Conservation (phyloP, 2,113 vertebrate species). For the Rana temporaria region DNA sequence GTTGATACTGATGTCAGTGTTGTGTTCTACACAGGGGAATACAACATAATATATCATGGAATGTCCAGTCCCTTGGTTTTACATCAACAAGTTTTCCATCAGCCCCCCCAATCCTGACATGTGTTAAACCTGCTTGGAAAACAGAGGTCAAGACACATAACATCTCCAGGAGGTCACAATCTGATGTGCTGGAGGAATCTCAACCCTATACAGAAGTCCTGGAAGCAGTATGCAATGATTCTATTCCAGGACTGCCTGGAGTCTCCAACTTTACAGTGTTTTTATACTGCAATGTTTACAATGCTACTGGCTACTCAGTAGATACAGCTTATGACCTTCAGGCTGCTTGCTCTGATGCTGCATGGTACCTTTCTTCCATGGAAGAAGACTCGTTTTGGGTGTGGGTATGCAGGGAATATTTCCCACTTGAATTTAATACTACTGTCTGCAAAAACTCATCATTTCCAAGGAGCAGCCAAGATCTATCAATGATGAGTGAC, state of each 20-base stretch:
- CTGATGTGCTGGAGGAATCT: slow-evolving; percentile 53
- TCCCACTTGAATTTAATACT: slow-evolving; percentile 82
- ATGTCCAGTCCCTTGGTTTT: slow-evolving; percentile 79
- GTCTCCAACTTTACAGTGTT: slow-evolving; percentile 87
- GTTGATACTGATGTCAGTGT: no score
- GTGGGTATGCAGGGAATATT: slow-evolving; percentile 82
- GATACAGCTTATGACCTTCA: slow-evolving; percentile 71
- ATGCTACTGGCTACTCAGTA: slow-evolving; percentile 65
- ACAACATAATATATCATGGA: slow-evolving; percentile 86
- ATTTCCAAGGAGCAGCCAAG: slow-evolving; percentile 74
- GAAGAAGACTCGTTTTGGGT: slow-evolving; percentile 83
- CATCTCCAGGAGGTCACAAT: slow-evolving; percentile 1
- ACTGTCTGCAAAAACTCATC: slow-evolving; percentile 82
- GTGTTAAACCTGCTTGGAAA: slow-evolving; percentile 61
- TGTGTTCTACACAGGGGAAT: slow-evolving; percentile 78
- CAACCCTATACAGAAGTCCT: slow-evolving; percentile 70
- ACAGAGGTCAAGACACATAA: not conserved
- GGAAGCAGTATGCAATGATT: slow-evolving; percentile 82
- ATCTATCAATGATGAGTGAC: slow-evolving; percentile 73
- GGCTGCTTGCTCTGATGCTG: slow-evolving; percentile 79
- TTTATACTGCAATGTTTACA: slow-evolving; percentile 83
- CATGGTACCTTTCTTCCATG: slow-evolving; percentile 82
- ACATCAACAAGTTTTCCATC: slow-evolving; percentile 73
- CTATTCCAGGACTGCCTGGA: slow-evolving; percentile 75
- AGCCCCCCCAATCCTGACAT: slow-evolving; percentile 78